A percentile compares a stretch with the other conserved stretches of the same genome.
Evolutionary conservation across 2,797 vertebrate genomes (phyloP).

Genomic region (Micromesistius poutassou): DNA sequence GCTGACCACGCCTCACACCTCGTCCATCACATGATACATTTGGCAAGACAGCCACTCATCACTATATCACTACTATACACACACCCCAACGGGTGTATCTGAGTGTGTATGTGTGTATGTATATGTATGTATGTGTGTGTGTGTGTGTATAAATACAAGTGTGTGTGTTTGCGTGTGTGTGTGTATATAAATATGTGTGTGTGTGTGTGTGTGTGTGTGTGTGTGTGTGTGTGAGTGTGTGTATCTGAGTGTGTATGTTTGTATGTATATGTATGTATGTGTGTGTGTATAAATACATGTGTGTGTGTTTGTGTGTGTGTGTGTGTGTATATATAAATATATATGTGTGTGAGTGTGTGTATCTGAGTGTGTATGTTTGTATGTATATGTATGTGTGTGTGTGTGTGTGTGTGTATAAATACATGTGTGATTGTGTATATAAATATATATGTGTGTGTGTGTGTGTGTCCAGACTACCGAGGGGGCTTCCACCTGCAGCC

Average conservation of each 20-base stretch:
- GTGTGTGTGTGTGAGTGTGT: no score
- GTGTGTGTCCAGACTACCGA: conserved; percentile 78
- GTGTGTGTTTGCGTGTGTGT: conserved; percentile 29
- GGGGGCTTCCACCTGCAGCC: conserved; percentile 91
- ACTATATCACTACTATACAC: no score
- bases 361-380: no score
- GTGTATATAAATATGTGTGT: conserved; percentile 32
- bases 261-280: no score
- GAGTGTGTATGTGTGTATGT: conserved; percentile 30
- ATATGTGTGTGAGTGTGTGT: no score
- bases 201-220: conserved; percentile 27
- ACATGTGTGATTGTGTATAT: no score
- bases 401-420: no score
- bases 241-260: no score
- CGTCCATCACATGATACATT: background rate
- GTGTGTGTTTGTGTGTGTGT: no score
- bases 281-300: no score
- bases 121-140: conserved; percentile 30
- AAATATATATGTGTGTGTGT: conserved; percentile 8
- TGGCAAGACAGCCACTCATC: background rate
- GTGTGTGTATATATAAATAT: no score
- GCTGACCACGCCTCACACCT: background rate
- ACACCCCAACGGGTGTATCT: conserved; percentile 5
- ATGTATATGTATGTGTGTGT: no score
- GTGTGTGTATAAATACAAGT: conserved; percentile 28